Evolutionary conservation across 2,888 invertebrate genomes (phyloP), one percentile per base, ranked within the genome.

Genomic region (Arrhopalites spinosus): DNA sequence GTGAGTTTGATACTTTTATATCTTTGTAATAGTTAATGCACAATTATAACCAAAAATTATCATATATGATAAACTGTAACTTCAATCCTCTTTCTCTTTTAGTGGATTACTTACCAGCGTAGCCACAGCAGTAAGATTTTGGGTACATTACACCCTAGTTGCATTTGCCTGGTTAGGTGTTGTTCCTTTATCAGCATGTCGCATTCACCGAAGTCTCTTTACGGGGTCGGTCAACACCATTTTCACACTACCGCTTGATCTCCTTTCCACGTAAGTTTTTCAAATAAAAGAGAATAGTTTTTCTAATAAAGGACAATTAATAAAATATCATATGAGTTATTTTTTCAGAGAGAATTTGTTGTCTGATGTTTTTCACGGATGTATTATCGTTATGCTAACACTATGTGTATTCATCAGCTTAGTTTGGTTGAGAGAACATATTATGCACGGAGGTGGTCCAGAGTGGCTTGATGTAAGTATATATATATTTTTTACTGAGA

Each of bases 401-500:
- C 86, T 98, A 76, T 93, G 96, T 85, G 94, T 95, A 0, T 99
- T 99, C 85, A 97, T 99, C 83, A 96, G 97, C 7, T 87, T 98
- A 66, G 95, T 99, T 3, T 99, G 99, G 98, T 87, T 99, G 68
- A 87, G 98, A 81, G 99, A 99, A 86, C 99, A 99, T 87, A 98
- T 99, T 78, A 89, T 98, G 83, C 95, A 97, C 85, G 98, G 97
- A 0, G 98, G 97, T 36, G 98, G 96, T 0, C 97, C 97, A 0
- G 97, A 97, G 84, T 98, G 98, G 98, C 88, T 98, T 84, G 94
- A 92, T 84, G 78, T 76, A 7, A 77, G 80, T 1, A 77, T 77
- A 47, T 82, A 81, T 75, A 81, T 81, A 78, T 25, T 59, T 45
- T 29, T 23, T 47, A n/a, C 43, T n/a, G n/a, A n/a, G n/a, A n/a